A percentile compares a stretch with the other conserved stretches of the same genome.
These are phyloP conservation scores for Mormyrus iriodes DNA, from an alignment of 2,113 vertebrate genomes.

Conservation along the genomic window DNA sequence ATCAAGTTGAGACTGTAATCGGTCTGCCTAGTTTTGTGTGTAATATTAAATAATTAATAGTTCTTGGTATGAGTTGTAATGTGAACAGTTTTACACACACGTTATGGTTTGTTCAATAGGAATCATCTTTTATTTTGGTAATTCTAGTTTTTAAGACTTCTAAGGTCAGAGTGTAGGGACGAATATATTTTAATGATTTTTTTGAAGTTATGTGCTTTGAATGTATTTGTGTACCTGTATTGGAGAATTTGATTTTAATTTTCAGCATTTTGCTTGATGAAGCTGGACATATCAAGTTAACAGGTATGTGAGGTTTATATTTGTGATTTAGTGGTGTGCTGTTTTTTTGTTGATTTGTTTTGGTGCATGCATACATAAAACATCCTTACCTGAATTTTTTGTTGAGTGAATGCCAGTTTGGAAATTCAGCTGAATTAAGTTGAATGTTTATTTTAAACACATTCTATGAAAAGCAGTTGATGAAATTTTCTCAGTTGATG, in stretches of 20 bases:
- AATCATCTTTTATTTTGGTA: background rate
- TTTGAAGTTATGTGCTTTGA: constrained; percentile 21
- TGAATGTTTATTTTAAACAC: background rate
- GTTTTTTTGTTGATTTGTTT: background rate
- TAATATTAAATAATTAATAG: background rate
- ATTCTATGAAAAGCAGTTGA: background rate
- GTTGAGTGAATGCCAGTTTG: background rate
- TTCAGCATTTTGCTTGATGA: constrained; percentile 99
- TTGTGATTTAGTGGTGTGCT: background rate
- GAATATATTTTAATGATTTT: background rate
- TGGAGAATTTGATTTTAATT: constrained; percentile 80
- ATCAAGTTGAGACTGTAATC: background rate
- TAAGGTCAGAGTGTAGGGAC: background rate
- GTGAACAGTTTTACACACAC: background rate
- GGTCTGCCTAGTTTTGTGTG: background rate
- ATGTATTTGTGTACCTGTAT: constrained; percentile 56
- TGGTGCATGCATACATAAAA: background rate
- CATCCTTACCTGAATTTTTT: background rate
- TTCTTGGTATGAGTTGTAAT: background rate
- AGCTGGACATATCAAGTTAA: constrained; percentile 99
- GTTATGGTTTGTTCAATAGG: background rate
- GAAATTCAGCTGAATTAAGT: background rate
- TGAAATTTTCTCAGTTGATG: background rate
- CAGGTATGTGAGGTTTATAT: constrained; percentile 66
- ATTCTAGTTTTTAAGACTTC: background rate